phyloP scores from a whole-genome alignment of 2,797 vertebrate genomes.

The Pygocentrus nattereri region DNA sequence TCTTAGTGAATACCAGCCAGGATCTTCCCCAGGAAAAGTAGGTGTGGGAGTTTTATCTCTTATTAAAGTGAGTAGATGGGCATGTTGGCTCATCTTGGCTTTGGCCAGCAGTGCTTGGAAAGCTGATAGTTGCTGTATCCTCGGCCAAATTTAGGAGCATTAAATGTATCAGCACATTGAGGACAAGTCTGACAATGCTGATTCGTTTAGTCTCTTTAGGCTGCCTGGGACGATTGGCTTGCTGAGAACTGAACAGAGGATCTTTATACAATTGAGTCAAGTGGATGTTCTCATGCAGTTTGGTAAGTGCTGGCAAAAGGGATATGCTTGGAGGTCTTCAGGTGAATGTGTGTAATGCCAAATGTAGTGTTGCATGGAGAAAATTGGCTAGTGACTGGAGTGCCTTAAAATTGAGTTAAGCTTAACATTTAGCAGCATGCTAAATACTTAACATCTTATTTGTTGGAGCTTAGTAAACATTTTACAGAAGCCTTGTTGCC shows the following conservation, averaged over 20 bases:
- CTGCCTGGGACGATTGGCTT: not conserved
- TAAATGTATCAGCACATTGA: conserved; percentile 17
- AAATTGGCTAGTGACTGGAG: no score
- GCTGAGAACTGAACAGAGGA: not conserved
- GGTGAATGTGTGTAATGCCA: no score
- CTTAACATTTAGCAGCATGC: no score
- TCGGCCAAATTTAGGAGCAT: conserved; percentile 21
- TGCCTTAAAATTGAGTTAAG: no score
- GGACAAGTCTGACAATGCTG: not conserved
- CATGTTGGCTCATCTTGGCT: not conserved
- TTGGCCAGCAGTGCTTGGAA: conserved; percentile 17
- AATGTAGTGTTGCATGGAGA: no score
- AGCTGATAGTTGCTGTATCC: conserved; percentile 28
- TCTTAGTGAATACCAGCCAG: not conserved
- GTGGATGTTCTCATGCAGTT: not conserved
- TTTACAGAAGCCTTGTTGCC: no score
- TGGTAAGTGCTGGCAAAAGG: not conserved
- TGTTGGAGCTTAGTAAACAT: no score
- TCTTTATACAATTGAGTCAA: no score
- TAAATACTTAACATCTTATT: no score
- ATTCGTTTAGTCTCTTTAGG: no score
- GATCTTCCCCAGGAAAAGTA: not conserved
- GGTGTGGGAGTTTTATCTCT: not conserved
- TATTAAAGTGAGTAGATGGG: no score
- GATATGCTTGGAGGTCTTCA: no score